Evolutionary conservation across 2,888 invertebrate species (phyloP), one percentile per base, ranked within the genome.

Genomic region (Serripes groenlandicus): DNA sequence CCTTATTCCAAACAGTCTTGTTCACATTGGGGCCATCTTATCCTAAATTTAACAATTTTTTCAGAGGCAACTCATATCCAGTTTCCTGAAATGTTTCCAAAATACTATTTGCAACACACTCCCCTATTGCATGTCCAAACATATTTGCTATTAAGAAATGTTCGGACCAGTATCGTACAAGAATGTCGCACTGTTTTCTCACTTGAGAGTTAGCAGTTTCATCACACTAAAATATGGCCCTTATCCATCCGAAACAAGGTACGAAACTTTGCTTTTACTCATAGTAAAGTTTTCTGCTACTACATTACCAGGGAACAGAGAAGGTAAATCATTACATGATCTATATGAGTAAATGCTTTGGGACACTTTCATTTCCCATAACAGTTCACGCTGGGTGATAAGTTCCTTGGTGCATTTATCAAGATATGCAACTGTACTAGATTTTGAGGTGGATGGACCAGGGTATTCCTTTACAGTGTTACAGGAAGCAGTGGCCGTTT

Each of bases 11-110:
- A 28, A 88, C 76, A n/a, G 82, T 78, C 54, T 87, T 87, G 52
- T 88, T 88, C 7, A 84, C 84, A 84, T 82, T 87, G 54, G 82
- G 88, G 18, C 88, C 87, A 86, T 88, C 86, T 58, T 68, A 69
- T 0, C 83, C 77, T 18, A 87, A 26, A 34, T 42, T 74, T 4
- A 87, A 11, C 2, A 85, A 37, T 34, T 73, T 62, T 52, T 21
- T 35, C 3, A 82, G 35, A 68, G 69, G 74, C 26, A 84, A 23
- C 32, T 80, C 23, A 77, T 28, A 83, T 30, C 71, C 70, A 1
- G 52, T 28, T 58, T 79, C 81, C 26, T 75, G 42, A n/a, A 87
- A 32, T 64, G 70, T 74, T 42, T 77, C 64, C 32, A 87, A 5
- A 49, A 82, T 73, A 58, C 35, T 62, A 37, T 77, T 54, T 18